Percentiles rank a stretch among this genome's conserved stretches.
These are phyloP conservation scores for Hypotaenidia philippensis DNA, from an alignment of 2,797 vertebrate genomes.

Conservation along the genomic window DNA sequence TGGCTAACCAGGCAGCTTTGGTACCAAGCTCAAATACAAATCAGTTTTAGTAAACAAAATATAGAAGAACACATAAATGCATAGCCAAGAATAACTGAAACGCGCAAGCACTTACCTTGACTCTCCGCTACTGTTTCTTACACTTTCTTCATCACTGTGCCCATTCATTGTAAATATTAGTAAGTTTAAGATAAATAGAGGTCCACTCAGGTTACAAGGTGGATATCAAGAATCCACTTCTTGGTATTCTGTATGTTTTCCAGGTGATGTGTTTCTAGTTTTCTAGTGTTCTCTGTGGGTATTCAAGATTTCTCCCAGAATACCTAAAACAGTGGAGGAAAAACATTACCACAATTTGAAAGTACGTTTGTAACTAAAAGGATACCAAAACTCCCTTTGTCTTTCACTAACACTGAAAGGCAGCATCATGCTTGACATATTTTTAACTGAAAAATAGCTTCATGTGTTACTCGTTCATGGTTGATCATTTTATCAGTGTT, in stretches of 20 bases:
- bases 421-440: rapidly evolving
- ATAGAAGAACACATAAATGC: background rate
- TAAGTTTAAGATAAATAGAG: constrained; percentile 77
- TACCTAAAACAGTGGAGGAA: constrained; percentile 61
- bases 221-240: constrained; percentile 62
- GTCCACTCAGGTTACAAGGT: constrained; percentile 68
- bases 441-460: background rate
- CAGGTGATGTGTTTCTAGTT: background rate
- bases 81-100: background rate
- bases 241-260: constrained; percentile 51
- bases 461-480: background rate
- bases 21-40: background rate
- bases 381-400: background rate
- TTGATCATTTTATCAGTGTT: background rate
- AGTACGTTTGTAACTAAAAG: background rate
- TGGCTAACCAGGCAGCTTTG: background rate
- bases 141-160: constrained; percentile 95
- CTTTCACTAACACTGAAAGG: background rate
- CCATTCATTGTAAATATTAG: constrained; percentile 92
- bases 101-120: constrained; percentile 87
- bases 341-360: background rate
- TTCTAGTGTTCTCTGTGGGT: constrained; percentile 9
- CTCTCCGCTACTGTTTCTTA: constrained; percentile 95
- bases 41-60: background rate
- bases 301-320: constrained; percentile 31